Evolutionary conservation across 2,113 vertebrate genomes (phyloP).

Genomic region (Cisticola juncidis): DNA sequence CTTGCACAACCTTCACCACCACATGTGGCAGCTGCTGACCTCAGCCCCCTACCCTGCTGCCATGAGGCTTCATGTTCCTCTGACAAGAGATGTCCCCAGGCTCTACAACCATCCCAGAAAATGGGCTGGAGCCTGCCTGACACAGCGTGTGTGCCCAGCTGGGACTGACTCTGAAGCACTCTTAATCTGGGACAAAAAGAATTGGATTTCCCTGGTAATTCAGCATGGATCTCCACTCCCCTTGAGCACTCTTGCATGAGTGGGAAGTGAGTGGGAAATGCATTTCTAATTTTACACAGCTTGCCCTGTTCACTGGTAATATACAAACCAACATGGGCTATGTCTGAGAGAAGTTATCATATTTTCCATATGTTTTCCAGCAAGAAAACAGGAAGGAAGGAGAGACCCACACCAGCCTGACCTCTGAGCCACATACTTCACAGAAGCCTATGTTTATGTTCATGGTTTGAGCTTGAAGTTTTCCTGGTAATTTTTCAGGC

Average conservation of each 20-base stretch:
- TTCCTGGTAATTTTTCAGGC: constrained; percentile 3
- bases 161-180: background rate
- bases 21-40: background rate
- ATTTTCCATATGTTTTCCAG: constrained; percentile 1
- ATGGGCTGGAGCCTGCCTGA: background rate
- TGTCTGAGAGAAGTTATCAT: background rate
- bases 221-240: background rate
- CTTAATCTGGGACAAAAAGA: background rate
- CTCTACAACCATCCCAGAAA: background rate
- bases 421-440: background rate
- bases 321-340: background rate
- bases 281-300: constrained; percentile 15
- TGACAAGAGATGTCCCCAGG: background rate
- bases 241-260: background rate
- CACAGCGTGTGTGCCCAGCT: fast-evolving
- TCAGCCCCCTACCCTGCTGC: background rate
- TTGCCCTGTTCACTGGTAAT: background rate
- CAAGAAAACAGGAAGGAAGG: constrained; percentile 31
- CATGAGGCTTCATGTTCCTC: background rate
- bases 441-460: background rate
- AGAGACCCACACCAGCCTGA: background rate
- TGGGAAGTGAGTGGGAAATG: constrained; percentile 1
- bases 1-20: background rate
- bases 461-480: background rate
- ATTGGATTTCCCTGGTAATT: background rate